Percentiles rank a stretch among this genome's conserved stretches.
These are phyloP conservation scores for Globicephala melas DNA, from an alignment of 2,113 vertebrate genomes.

Conservation along the genomic window DNA sequence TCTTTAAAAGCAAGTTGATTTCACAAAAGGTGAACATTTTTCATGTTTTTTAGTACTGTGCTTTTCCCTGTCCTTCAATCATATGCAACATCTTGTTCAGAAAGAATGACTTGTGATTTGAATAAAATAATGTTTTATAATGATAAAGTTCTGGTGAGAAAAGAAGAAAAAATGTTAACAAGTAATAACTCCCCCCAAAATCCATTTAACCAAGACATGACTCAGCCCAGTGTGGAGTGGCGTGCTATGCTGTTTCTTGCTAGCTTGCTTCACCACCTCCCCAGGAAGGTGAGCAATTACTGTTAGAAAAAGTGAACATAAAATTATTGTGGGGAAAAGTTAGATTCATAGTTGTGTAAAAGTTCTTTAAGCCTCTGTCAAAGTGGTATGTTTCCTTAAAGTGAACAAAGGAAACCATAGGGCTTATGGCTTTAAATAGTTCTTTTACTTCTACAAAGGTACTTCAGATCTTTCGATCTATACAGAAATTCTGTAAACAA, in stretches of 20 bases:
- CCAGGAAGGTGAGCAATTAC: neutral
- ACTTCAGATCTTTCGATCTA: neutral
- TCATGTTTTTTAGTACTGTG: neutral
- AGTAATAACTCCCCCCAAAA: neutral
- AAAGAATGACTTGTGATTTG: slow-evolving; percentile 33
- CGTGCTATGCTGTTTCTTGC: neutral
- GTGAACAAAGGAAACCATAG: neutral
- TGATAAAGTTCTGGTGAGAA: neutral
- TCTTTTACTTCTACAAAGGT: neutral
- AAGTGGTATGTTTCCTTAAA: neutral
- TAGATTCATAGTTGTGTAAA: neutral
- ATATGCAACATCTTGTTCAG: neutral
- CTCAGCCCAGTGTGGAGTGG: neutral
- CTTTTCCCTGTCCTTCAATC: neutral
- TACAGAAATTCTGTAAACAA: neutral
- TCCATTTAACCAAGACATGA: neutral
- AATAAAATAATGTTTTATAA: slow-evolving; percentile 43
- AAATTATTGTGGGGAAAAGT: neutral
- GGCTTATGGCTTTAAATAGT: neutral
- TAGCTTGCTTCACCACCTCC: neutral
- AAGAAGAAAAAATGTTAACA: neutral
- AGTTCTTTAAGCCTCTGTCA: neutral
- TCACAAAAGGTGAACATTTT: neutral
- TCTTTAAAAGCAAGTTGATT: neutral
- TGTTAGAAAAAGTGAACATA: neutral